Evolutionary conservation across 2,113 vertebrate genomes (phyloP).

Genomic region (Laterallus jamaicensis): DNA sequence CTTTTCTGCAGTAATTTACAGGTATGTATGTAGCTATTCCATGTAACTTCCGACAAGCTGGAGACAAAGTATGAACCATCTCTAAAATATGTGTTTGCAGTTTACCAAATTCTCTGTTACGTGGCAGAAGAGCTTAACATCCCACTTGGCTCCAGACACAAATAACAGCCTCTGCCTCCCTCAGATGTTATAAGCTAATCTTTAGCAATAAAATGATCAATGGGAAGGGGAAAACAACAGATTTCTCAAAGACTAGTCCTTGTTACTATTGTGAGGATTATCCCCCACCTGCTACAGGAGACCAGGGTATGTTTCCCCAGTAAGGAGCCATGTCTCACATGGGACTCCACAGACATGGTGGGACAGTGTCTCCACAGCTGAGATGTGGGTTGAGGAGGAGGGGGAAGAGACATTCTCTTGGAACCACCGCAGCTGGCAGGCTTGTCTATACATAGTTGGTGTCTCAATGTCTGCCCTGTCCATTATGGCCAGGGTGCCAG

Average conservation of each 20-base stretch:
- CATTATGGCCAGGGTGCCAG: not conserved
- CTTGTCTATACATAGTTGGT: not conserved
- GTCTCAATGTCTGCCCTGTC: not conserved
- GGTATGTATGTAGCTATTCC: not conserved
- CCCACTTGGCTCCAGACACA: not conserved
- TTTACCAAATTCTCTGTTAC: not conserved
- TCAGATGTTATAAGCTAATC: not conserved
- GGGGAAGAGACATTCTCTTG: not conserved
- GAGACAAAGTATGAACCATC: not conserved
- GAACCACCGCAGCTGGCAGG: not conserved
- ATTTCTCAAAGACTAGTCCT: not conserved
- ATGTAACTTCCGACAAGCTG: not conserved
- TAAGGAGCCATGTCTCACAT: fast-evolving
- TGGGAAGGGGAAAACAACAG: not conserved
- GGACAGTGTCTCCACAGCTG: not conserved
- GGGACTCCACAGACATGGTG: not conserved
- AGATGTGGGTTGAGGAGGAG: not conserved
- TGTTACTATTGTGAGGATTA: fast-evolving
- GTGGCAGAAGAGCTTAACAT: not conserved
- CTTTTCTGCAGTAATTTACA: not conserved
- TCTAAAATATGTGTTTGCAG: not conserved
- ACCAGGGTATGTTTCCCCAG: not conserved
- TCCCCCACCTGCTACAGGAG: not conserved
- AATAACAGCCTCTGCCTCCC: not conserved
- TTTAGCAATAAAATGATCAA: not conserved